Evolutionary conservation across 2,797 vertebrate species (phyloP).

Genomic region (Peromyscus attwateri): DNA sequence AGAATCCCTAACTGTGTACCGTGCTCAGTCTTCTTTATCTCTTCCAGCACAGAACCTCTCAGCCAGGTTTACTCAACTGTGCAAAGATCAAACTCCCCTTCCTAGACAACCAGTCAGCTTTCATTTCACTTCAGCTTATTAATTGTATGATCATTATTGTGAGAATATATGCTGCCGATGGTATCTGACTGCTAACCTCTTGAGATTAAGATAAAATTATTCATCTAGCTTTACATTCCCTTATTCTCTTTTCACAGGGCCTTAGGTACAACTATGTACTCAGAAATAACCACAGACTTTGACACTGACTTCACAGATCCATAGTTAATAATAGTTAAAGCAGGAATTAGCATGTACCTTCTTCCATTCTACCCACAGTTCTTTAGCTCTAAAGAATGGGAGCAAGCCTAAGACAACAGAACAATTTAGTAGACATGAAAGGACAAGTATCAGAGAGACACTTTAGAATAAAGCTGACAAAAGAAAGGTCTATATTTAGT

Average conservation of each 20-base stretch:
- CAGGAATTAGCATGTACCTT: background rate
- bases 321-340: background rate
- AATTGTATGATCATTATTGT: slow-evolving; percentile 25
- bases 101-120: background rate
- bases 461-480: background rate
- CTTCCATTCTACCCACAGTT: background rate
- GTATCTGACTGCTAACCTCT: background rate
- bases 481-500: slow-evolving; percentile 42
- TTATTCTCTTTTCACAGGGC: background rate
- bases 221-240: slow-evolving; percentile 40
- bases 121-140: slow-evolving; percentile 27
- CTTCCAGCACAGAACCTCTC: background rate
- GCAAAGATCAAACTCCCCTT: slow-evolving; percentile 29
- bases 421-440: slow-evolving; percentile 41
- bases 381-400: background rate
- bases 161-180: background rate
- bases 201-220: background rate
- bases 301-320: slow-evolving; percentile 42
- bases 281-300: background rate
- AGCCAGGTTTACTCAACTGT: background rate
- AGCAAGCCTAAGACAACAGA: background rate
- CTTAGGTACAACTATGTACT: background rate
- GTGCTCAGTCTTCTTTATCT: background rate
- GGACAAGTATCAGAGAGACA: background rate
- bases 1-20: background rate